These are phyloP conservation scores for Trichopria drosophilae DNA, from an alignment of 2,888 invertebrate genomes.

Conservation along the genomic window DNA sequence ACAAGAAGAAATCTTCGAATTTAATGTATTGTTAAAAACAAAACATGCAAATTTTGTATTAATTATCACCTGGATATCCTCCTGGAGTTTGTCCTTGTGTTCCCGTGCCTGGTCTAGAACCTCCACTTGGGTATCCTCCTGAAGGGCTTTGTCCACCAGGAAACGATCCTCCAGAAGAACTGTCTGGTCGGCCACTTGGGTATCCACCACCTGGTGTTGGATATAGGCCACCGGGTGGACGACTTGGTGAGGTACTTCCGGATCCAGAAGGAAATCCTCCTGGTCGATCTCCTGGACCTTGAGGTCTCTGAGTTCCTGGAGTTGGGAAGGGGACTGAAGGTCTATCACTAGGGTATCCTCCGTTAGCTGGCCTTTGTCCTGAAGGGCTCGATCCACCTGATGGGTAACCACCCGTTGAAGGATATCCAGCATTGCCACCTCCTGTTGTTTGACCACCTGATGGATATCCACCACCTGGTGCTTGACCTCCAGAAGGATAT, in stretches of 20 bases:
- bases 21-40: no score
- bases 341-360: conserved; percentile 44
- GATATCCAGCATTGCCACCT: conserved; percentile 14
- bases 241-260: conserved; percentile 16
- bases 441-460: conserved; percentile 24
- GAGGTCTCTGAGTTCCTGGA: conserved; percentile 34
- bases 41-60: no score
- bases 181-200: conserved; percentile 39
- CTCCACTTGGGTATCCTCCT: conserved; percentile 47
- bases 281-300: conserved; percentile 34
- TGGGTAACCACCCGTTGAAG: conserved; percentile 37
- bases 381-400: conserved; percentile 33
- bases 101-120: conserved; percentile 34
- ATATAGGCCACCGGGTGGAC: conserved; percentile 35
- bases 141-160: conserved; percentile 43
- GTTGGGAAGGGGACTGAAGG: conserved; percentile 41
- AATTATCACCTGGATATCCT: conserved; percentile 27
- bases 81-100: conserved; percentile 32
- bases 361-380: conserved; percentile 30
- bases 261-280: conserved; percentile 30
- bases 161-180: conserved; percentile 29
- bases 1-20: no score
- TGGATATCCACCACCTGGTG: conserved; percentile 31
- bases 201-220: conserved; percentile 38
- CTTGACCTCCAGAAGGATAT: conserved; percentile 32